phyloP scores from a whole-genome alignment of 2,888 invertebrate genomes.

The Hybos culiciformis region DNA sequence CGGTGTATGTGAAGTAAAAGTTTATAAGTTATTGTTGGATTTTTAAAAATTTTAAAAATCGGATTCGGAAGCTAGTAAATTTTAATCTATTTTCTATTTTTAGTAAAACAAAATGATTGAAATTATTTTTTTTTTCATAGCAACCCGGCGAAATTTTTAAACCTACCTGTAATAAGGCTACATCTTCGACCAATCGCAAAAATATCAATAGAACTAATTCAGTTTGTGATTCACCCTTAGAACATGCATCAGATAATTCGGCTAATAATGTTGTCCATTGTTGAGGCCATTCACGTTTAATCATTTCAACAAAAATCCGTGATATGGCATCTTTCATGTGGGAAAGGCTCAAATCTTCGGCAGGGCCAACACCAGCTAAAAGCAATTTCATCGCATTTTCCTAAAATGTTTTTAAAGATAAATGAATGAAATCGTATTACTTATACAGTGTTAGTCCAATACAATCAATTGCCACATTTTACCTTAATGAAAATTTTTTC shows the following conservation, averaged over 20 bases:
- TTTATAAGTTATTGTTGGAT: too few species aligned
- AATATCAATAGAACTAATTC: slow-evolving; percentile 83
- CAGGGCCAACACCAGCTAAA: slow-evolving; percentile 58
- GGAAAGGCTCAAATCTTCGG: slow-evolving; percentile 48
- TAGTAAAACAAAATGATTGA: neutral
- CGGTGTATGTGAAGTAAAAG: too few species aligned
- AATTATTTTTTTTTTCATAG: neutral
- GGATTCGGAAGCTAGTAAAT: too few species aligned
- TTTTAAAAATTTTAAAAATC: too few species aligned
- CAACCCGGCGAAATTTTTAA: slow-evolving; percentile 1
- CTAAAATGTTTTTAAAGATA: slow-evolving; percentile 28
- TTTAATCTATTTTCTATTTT: too few species aligned
- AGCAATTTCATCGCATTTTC: slow-evolving; percentile 80
- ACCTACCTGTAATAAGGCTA: slow-evolving; percentile 67
- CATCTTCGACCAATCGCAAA: slow-evolving; percentile 83
- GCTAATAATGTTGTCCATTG: slow-evolving; percentile 80
- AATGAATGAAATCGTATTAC: neutral
- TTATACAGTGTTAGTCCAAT: neutral
- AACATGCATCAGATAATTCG: slow-evolving; percentile 71
- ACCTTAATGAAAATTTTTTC: slow-evolving; percentile 83
- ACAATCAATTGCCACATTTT: neutral
- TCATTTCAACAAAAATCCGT: slow-evolving; percentile 90
- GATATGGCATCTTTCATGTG: slow-evolving; percentile 77
- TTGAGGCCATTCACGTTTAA: slow-evolving; percentile 95
- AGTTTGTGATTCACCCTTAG: slow-evolving; percentile 73